Evolutionary conservation across 2,888 invertebrate species (phyloP), one percentile per base, ranked within the genome.

Genomic region (Trichopria drosophilae): DNA sequence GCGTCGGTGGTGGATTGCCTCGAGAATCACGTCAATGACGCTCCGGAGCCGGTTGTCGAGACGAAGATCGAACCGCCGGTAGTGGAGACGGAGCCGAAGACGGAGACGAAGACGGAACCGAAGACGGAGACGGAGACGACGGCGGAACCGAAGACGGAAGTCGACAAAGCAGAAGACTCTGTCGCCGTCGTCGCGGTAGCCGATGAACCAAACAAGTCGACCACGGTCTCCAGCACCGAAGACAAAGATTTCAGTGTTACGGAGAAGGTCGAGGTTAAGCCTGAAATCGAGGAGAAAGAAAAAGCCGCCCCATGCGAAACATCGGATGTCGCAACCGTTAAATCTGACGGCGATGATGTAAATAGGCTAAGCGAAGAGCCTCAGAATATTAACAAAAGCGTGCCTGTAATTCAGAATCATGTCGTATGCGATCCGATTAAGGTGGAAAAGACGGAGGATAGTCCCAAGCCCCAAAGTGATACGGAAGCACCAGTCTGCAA

Each of bases 401-500:
- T 72, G 68, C 68, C 71, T 69, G 65, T 71, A 64, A 65, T 68
- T 60, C 65, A 67, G 61, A 71, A 72, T 66, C 68, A 71, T 56
- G 62, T 72, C 59, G 63, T 63, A 55, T 69, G 62, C 60, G 59
- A 55, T 67, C 64, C 64, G 46, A 53, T 62, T 49, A 68, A 66
- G 48, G 51, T 63, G n/a, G 65, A 66, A 35, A 55, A 59, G 34
- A 24, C 39, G 6, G 58, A 57, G 6, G 36, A 22, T 13, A 51
- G 22, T 16, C 35, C 35, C 37, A 7, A 36, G 28, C n/a, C n/a
- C 24, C 9, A 6, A 16, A 12, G 6, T 23, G 37, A 29, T 5
- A 10, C 19, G 40, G 7, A 50, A 53, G 23, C n/a, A n/a, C 26
- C 20, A 37, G 9, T n/a, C 16, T 29, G 19, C 26, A 41, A 58